Evolutionary conservation across 2,888 invertebrate genomes (phyloP).

Genomic region (Ligdia adustata): DNA sequence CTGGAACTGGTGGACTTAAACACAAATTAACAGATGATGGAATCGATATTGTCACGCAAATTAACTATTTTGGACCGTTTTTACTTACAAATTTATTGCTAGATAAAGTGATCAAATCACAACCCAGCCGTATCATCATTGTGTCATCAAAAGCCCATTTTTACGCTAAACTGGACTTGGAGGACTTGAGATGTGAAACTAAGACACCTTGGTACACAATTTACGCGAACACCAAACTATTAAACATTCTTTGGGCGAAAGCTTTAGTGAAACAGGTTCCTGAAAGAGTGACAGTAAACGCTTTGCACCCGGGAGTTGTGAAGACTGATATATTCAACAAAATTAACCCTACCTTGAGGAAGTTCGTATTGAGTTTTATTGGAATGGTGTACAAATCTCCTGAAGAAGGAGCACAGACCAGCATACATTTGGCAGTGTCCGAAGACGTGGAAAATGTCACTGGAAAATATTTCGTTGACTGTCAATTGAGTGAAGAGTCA

Average conservation of each 20-base stretch:
- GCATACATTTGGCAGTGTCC: slow-evolving; percentile 88
- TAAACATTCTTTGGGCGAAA: slow-evolving; percentile 66
- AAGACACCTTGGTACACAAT: slow-evolving; percentile 63
- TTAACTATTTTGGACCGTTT: slow-evolving; percentile 89
- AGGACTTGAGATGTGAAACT: slow-evolving; percentile 43
- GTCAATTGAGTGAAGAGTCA: slow-evolving; percentile 83
- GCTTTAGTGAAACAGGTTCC: slow-evolving; percentile 66
- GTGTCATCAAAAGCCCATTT: slow-evolving; percentile 66
- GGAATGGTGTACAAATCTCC: slow-evolving; percentile 87
- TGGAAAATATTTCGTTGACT: slow-evolving; percentile 92
- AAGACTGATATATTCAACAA: slow-evolving; percentile 90
- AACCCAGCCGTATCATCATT: slow-evolving; percentile 70
- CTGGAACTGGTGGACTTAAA: slow-evolving; percentile 73
- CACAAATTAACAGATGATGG: slow-evolving; percentile 82
- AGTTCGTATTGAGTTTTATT: slow-evolving; percentile 79
- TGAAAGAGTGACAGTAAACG: slow-evolving; percentile 88
- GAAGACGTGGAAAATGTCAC: slow-evolving; percentile 87
- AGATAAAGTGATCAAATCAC: slow-evolving; percentile 66
- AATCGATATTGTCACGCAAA: slow-evolving; percentile 85
- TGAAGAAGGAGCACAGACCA: slow-evolving; percentile 91
- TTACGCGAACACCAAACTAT: slow-evolving; percentile 71
- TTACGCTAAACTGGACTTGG: slow-evolving; percentile 74
- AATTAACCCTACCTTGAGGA: slow-evolving; percentile 66
- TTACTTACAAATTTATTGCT: slow-evolving; percentile 87
- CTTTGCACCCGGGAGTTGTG: slow-evolving; percentile 92